These are phyloP conservation scores for Gnathonemus longibarbis DNA, from an alignment of 2,113 vertebrate species.

Conservation along the genomic window DNA sequence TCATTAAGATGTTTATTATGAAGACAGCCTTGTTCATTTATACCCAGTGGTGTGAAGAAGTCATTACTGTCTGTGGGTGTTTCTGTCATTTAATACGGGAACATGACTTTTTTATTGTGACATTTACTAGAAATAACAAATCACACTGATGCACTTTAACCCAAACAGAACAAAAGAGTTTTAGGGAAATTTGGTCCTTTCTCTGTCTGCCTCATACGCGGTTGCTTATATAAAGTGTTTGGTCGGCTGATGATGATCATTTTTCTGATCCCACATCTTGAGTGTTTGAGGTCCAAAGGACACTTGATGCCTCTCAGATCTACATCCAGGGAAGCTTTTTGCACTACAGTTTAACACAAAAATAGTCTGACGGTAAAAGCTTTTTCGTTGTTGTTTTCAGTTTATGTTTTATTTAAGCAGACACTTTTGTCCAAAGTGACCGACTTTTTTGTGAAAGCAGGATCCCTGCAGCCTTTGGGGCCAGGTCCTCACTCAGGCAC, in stretches of 20 bases:
- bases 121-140: neutral
- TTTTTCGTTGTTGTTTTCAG: neutral
- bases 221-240: neutral
- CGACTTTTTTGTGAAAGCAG: neutral
- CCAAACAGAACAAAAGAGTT: neutral
- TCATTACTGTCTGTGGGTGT: neutral
- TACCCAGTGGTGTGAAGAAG: neutral
- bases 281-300: neutral
- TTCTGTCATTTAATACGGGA: neutral
- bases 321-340: neutral
- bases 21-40: neutral
- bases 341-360: neutral
- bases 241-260: neutral
- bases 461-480: neutral
- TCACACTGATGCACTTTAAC: neutral
- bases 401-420: neutral
- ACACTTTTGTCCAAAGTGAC: neutral
- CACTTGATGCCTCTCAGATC: neutral
- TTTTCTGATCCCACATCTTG: neutral
- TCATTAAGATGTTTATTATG: neutral
- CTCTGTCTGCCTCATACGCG: neutral
- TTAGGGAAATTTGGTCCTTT: neutral
- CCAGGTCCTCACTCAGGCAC: neutral
- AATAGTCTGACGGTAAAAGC: neutral
- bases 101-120: neutral